Conservation (phyloP, 2,888 invertebrate species). For the Rhamnusium bicolor region DNA sequence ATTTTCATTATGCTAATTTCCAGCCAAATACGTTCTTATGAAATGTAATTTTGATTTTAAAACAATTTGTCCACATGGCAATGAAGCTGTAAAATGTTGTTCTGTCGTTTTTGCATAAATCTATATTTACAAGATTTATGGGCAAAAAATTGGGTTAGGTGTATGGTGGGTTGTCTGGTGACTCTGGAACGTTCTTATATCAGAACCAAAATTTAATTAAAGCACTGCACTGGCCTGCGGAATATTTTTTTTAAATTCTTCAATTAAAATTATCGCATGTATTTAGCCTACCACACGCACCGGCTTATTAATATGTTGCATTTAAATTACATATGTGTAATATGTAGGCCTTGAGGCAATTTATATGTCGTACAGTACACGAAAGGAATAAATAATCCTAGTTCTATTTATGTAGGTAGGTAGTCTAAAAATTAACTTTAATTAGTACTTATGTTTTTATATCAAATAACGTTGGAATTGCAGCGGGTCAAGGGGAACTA, state of each 20-base stretch:
- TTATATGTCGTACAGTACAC: background rate
- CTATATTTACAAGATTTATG: too few relatives aligned
- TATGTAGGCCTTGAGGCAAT: background rate
- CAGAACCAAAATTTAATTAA: too few relatives aligned
- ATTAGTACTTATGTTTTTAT: background rate
- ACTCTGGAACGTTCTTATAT: too few relatives aligned
- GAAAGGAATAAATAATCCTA: background rate
- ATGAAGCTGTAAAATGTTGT: too few relatives aligned
- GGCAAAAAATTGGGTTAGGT: too few relatives aligned
- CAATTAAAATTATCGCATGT: background rate
- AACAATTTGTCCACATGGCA: too few relatives aligned
- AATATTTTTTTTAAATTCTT: background rate
- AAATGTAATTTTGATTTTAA: too few relatives aligned
- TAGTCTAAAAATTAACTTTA: background rate
- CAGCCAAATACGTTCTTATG: too few relatives aligned
- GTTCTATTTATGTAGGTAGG: background rate
- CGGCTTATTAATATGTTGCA: background rate
- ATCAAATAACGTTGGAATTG: background rate
- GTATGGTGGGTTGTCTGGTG: too few relatives aligned
- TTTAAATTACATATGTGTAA: background rate
- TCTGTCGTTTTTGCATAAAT: too few relatives aligned
- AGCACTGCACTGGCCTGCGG: background rate
- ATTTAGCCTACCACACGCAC: background rate
- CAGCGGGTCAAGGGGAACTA: background rate
- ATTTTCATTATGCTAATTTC: too few relatives aligned